A percentile compares a stretch with the other conserved stretches of the same genome.
These are phyloP conservation scores for Drosophila neutralis DNA, from an alignment of 2,888 invertebrate genomes.

Conservation along the genomic window DNA sequence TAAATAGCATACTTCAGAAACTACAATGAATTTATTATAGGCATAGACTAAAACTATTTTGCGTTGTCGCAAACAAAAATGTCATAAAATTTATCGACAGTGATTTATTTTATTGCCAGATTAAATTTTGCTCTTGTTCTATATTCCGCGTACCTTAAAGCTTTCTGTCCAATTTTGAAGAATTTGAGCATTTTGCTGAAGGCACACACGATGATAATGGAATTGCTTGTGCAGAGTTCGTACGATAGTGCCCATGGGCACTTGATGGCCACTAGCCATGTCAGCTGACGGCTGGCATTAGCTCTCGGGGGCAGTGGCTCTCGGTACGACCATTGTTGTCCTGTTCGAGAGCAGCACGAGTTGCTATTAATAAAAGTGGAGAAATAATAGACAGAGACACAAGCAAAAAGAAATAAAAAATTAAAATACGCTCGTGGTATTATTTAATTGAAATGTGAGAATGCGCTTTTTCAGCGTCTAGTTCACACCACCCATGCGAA, in stretches of 20 bases:
- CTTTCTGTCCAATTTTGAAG: not conserved
- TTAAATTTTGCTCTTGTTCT: not conserved
- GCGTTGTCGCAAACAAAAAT: no score
- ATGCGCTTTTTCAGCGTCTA: constrained; percentile 71
- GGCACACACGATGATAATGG: constrained; percentile 10
- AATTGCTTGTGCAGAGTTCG: constrained; percentile 8
- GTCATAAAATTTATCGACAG: not conserved
- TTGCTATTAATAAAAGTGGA: constrained; percentile 64
- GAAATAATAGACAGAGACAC: constrained; percentile 13
- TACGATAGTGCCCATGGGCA: constrained; percentile 34
- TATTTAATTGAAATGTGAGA: constrained; percentile 77
- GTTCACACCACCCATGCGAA: constrained; percentile 38
- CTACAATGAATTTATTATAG: not conserved
- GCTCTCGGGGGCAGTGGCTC: constrained; percentile 19
- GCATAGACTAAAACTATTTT: not conserved
- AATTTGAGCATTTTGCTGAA: constrained; percentile 11
- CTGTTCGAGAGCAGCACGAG: constrained; percentile 55
- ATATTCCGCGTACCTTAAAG: not conserved
- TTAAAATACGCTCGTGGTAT: constrained; percentile 56
- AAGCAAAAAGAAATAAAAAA: constrained; percentile 49
- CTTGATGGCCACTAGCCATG: constrained; percentile 28
- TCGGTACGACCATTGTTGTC: constrained; percentile 39
- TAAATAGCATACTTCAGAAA: not conserved
- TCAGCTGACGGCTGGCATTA: constrained; percentile 30
- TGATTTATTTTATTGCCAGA: not conserved